Evolutionary conservation across 2,888 invertebrate species (phyloP), one percentile per base, ranked within the genome.

Genomic region (Sialis lutaria): DNA sequence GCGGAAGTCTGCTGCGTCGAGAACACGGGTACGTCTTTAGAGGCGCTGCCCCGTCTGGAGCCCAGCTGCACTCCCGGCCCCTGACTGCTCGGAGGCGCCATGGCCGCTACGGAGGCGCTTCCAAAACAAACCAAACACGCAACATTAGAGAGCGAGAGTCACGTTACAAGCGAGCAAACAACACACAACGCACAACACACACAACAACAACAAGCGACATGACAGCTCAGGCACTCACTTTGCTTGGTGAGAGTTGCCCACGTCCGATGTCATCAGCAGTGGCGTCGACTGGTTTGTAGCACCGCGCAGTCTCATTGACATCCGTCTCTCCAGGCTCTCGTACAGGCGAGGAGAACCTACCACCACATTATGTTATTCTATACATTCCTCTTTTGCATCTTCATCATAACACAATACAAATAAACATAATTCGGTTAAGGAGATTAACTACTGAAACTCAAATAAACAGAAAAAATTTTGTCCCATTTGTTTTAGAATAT

Each of bases 81-180:
- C 63, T 67, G 66, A 62, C 69, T 70, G 60, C 73, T 73, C 51
- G 78, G 74, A 61, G 75, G 70, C 46, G 72, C 74, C 56, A 64
- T 65, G 58, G 61, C 64, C 59, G 61, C 65, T 61, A 62, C 64
- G 62, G 64, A 64, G 63, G 67, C 66, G 64, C 67, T 67, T 66
- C 64, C 64, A 65, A 61, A 64, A 66, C 61, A 63, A 64, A 64
- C 34, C 56, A 62, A 63, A 65, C 58, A 62, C 59, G 60, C 63
- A 61, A 64, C 60, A 64, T 64, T 47, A 47, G 47, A 30, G 9
- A 10, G 37, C 12, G 37, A 10, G 12, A 6, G 37, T 37, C n/a
- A 37, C n/a, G n/a, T 6, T 8, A 7, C 12, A 7, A 10, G 12
- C 37, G n/a, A n/a, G 12, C 37, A 35, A 8, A 35, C 35, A 35